Percentiles rank a stretch among this genome's conserved stretches.
These are phyloP conservation scores for Bubo bubo DNA, from an alignment of 2,113 vertebrate genomes.

Conservation along the genomic window DNA sequence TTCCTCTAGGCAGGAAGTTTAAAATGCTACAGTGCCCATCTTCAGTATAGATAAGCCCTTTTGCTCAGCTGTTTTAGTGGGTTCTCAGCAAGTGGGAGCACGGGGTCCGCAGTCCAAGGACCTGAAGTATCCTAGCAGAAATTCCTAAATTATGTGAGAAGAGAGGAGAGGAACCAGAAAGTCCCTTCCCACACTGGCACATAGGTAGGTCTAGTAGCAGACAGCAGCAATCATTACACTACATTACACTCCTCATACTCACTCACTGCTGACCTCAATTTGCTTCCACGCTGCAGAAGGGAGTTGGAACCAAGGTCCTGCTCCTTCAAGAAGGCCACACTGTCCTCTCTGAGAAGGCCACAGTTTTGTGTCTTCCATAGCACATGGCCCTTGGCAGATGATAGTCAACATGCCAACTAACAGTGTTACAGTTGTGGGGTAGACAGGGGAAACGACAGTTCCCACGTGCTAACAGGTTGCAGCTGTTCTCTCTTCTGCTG, in stretches of 20 bases:
- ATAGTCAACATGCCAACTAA: background rate
- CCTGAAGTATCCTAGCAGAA: background rate
- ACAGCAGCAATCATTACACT: background rate
- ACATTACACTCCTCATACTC: background rate
- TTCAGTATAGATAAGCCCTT: background rate
- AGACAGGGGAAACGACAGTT: background rate
- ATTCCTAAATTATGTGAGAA: background rate
- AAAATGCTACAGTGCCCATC: rapidly evolving
- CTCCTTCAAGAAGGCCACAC: background rate
- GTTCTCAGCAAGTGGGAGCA: background rate
- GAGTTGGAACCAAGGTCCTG: background rate
- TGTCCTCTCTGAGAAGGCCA: background rate
- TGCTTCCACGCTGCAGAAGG: background rate
- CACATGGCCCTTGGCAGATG: background rate
- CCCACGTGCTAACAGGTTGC: background rate
- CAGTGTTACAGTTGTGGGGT: background rate
- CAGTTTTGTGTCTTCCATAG: background rate
- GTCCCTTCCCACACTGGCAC: rapidly evolving
- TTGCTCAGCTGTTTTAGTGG: background rate
- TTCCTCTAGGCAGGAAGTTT: background rate
- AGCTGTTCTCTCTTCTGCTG: background rate
- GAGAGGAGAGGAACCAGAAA: background rate
- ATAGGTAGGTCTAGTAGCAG: background rate
- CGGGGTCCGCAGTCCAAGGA: background rate
- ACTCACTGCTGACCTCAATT: background rate